These are phyloP conservation scores for Pterophyllum scalare DNA, from an alignment of 2,113 vertebrate species.

Conservation along the genomic window DNA sequence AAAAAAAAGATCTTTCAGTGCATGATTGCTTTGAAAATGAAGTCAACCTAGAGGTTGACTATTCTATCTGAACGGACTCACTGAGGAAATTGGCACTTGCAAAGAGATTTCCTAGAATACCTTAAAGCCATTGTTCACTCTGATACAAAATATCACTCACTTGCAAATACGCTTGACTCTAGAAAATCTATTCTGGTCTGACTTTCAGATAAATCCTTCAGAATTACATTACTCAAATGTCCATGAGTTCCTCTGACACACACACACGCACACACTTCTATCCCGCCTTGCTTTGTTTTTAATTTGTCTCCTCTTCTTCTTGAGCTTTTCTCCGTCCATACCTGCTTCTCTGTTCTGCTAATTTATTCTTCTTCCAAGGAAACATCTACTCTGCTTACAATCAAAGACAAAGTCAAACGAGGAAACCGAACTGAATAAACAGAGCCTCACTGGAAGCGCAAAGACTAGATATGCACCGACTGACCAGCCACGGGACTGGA, in stretches of 20 bases:
- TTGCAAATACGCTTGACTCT: background rate
- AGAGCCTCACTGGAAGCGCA: conserved; percentile 30
- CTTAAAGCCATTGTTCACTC: background rate
- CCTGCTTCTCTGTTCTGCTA: conserved; percentile 13
- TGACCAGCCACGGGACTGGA: background rate
- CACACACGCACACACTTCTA: background rate
- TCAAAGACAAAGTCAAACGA: conserved; percentile 52
- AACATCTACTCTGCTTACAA: conserved; percentile 45
- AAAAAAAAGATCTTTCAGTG: background rate
- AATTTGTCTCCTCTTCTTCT: background rate
- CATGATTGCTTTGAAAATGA: conserved; percentile 30
- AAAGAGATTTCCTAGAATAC: conserved; percentile 1
- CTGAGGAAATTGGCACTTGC: conserved; percentile 8
- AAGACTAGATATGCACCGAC: conserved; percentile 3
- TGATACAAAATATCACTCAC: conserved; percentile 2
- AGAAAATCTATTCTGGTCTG: background rate
- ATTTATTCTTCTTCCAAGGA: conserved; percentile 55
- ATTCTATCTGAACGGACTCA: conserved; percentile 27
- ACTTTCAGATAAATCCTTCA: conserved; percentile 12
- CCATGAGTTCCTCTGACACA: background rate
- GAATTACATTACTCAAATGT: conserved; percentile 1
- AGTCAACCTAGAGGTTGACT: conserved; percentile 23
- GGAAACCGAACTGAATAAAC: conserved; percentile 49
- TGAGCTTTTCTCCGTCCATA: background rate
- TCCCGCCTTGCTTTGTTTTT: background rate